Evolutionary conservation across 2,797 vertebrate species (phyloP).

Genomic region (Cossypha heuglini): DNA sequence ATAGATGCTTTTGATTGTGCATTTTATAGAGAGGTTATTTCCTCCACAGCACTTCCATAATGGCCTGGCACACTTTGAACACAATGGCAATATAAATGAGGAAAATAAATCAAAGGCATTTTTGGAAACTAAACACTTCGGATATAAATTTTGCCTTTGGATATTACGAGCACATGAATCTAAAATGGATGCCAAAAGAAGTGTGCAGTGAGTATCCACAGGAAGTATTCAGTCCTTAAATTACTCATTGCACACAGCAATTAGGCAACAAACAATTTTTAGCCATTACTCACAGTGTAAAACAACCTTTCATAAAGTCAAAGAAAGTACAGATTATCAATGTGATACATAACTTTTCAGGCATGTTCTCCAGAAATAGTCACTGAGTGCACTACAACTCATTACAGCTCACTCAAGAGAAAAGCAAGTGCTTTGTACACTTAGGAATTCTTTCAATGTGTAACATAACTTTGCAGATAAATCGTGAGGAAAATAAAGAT

Average conservation of each 20-base stretch:
- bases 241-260: neutral
- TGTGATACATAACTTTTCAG: neutral
- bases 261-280: neutral
- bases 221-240: neutral
- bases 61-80: neutral
- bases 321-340: neutral
- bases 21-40: slow-evolving; percentile 41
- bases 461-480: neutral
- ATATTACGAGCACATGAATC: neutral
- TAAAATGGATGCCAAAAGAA: neutral
- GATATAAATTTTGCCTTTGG: slow-evolving; percentile 13
- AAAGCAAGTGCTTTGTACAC: neutral
- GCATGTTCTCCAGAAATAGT: neutral
- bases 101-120: slow-evolving; percentile 44
- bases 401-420: neutral
- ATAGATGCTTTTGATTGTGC: slow-evolving; percentile 15
- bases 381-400: neutral
- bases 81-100: slow-evolving; percentile 1
- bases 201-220: neutral
- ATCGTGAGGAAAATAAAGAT: neutral
- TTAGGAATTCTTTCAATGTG: neutral
- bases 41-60: neutral
- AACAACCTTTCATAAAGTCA: neutral
- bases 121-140: neutral
- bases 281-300: neutral